Percentiles rank a stretch among this genome's conserved stretches.
Conservation (phyloP, 2,797 vertebrate genomes). For the Clarias laeviceps region DNA sequence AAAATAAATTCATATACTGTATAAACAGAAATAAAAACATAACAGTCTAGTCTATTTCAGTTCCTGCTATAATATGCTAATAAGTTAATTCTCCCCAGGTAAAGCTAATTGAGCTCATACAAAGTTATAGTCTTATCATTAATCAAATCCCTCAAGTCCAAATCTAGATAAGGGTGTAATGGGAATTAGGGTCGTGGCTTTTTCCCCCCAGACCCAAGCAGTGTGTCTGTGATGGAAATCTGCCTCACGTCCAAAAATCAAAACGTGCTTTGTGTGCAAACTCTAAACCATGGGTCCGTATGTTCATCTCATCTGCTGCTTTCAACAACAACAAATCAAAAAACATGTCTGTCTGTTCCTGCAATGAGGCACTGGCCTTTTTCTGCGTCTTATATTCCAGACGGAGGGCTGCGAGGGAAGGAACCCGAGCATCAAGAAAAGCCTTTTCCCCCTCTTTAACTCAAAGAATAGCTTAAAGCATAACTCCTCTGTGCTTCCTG, state of each 20-base stretch:
- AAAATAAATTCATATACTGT: neutral
- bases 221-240: slow-evolving; percentile 45
- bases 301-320: slow-evolving; percentile 57
- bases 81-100: neutral
- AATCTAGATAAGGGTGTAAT: slow-evolving; percentile 20
- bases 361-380: slow-evolving; percentile 75
- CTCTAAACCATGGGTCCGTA: slow-evolving; percentile 43
- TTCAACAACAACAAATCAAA: slow-evolving; percentile 50
- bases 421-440: slow-evolving; percentile 99
- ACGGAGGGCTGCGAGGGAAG: slow-evolving; percentile 91
- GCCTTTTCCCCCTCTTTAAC: slow-evolving; percentile 99
- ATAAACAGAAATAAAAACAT: neutral
- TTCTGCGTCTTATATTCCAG: slow-evolving; percentile 93
- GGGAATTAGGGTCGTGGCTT: neutral
- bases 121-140: neutral
- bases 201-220: slow-evolving; percentile 22
- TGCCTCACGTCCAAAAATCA: slow-evolving; percentile 35
- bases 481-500: slow-evolving; percentile 96
- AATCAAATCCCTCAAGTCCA: neutral
- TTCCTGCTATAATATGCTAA: neutral
- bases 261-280: slow-evolving; percentile 50
- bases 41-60: neutral
- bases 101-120: neutral
- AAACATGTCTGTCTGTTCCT: slow-evolving; percentile 68
- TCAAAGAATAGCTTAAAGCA: slow-evolving; percentile 99